Conservation (phyloP, 2,113 vertebrate genomes). For the Potamarius usumacintae region DNA sequence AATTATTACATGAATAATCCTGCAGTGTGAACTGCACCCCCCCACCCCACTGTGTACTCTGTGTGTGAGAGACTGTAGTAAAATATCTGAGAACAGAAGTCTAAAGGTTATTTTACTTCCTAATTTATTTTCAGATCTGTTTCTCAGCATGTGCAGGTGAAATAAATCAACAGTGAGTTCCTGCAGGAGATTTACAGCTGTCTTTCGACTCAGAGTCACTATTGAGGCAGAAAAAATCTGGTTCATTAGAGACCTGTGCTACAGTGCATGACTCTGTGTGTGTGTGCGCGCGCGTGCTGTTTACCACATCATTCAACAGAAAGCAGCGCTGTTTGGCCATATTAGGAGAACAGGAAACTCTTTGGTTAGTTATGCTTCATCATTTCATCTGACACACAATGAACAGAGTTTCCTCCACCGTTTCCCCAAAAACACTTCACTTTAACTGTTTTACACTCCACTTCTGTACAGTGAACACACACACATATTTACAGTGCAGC, state of each 20-base stretch:
- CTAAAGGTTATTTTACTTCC: neutral
- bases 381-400: conserved; percentile 47
- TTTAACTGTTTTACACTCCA: neutral
- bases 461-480: neutral
- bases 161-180: neutral
- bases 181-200: neutral
- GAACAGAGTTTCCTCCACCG: conserved; percentile 49
- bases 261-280: neutral
- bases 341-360: conserved; percentile 72
- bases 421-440: conserved; percentile 8
- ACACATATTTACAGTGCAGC: neutral
- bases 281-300: conserved; percentile 11
- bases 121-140: neutral
- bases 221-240: neutral
- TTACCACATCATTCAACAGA: conserved; percentile 48
- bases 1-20: neutral
- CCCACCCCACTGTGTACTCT: neutral
- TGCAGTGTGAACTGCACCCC: neutral
- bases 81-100: neutral
- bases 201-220: neutral
- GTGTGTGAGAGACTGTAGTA: neutral
- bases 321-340: conserved; percentile 58
- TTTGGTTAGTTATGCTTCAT: conserved; percentile 48
- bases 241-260: neutral
- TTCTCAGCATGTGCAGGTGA: neutral